Percentiles rank a stretch among this genome's conserved stretches.
Evolutionary conservation across 2,888 invertebrate species (phyloP).

Genomic region (Cheilosia pagana): DNA sequence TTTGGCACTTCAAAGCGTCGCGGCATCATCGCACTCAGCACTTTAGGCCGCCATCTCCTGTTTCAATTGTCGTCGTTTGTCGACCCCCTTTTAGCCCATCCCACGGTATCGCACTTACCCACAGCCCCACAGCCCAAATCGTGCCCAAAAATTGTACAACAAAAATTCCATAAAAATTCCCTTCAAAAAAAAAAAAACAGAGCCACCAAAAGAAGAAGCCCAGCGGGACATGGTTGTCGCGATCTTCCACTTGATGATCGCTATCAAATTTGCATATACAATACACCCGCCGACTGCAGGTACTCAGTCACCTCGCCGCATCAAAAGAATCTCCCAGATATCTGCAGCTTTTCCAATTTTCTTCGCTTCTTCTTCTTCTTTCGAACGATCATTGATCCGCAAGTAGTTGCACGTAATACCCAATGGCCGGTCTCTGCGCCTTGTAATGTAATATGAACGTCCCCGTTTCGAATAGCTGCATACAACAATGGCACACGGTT

Average conservation of each 20-base stretch:
- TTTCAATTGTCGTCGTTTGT: slow-evolving; percentile 32
- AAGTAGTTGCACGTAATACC: slow-evolving; percentile 46
- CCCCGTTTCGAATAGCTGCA: slow-evolving; percentile 64
- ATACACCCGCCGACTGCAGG: slow-evolving; percentile 55
- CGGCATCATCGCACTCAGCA: slow-evolving; percentile 17
- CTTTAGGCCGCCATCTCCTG: slow-evolving; percentile 16
- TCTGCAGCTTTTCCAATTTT: slow-evolving; percentile 41
- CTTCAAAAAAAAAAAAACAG: slow-evolving; percentile 7
- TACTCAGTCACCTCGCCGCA: slow-evolving; percentile 44
- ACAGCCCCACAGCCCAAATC: slow-evolving; percentile 15
- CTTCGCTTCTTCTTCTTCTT: neutral
- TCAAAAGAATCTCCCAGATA: slow-evolving; percentile 51
- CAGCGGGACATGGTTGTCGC: slow-evolving; percentile 37
- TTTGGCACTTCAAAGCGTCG: slow-evolving; percentile 50
- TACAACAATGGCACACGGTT: slow-evolving; percentile 57
- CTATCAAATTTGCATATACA: slow-evolving; percentile 66
- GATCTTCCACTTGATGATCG: slow-evolving; percentile 65
- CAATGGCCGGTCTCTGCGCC: slow-evolving; percentile 41
- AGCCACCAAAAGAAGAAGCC: neutral
- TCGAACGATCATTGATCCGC: slow-evolving; percentile 52
- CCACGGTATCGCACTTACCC: slow-evolving; percentile 37
- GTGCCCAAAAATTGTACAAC: slow-evolving; percentile 22
- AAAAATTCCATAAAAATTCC: slow-evolving; percentile 17
- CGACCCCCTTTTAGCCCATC: slow-evolving; percentile 36
- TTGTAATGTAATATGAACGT: slow-evolving; percentile 71